These are phyloP conservation scores for Carcinoscorpius rotundicauda DNA, from an alignment of 1,140 invertebrate species.

Conservation along the genomic window DNA sequence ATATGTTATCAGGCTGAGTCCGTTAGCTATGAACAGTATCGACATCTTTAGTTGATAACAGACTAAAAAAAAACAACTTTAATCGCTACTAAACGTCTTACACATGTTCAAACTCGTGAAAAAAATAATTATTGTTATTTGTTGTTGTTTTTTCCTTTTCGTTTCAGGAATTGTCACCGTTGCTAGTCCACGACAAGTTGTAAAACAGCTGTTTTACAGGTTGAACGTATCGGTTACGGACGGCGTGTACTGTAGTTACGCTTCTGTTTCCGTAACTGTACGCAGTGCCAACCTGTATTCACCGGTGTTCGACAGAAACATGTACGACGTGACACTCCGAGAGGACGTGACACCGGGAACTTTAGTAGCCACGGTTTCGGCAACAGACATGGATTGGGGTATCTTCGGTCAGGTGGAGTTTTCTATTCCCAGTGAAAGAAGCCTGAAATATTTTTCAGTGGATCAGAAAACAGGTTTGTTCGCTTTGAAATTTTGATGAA, in stretches of 20 bases:
- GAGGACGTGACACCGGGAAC: conserved; percentile 36
- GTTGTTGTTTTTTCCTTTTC: conserved; percentile 1
- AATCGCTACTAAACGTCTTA: no score
- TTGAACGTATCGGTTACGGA: conserved; percentile 84
- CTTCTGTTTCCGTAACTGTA: conserved; percentile 48
- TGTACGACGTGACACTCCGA: conserved; percentile 48
- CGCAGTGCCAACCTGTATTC: conserved; percentile 63
- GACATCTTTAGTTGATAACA: no score
- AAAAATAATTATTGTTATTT: no score
- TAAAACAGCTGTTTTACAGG: conserved; percentile 44
- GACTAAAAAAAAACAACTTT: no score
- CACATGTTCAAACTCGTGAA: no score
- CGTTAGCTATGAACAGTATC: no score
- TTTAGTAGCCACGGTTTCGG: conserved; percentile 40
- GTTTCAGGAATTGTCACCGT: conserved; percentile 46
- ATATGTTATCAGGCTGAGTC: no score
- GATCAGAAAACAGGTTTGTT: conserved; percentile 46
- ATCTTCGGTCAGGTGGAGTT: conserved; percentile 65
- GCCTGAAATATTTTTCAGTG: conserved; percentile 63
- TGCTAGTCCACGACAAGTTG: conserved; percentile 51
- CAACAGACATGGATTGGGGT: conserved; percentile 63
- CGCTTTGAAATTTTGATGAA: no score
- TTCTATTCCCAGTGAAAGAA: conserved; percentile 62
- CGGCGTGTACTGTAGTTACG: conserved; percentile 75
- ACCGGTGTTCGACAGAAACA: conserved; percentile 58